phyloP scores from a whole-genome alignment of 2,797 vertebrate genomes.

The Hipposideros larvatus region DNA sequence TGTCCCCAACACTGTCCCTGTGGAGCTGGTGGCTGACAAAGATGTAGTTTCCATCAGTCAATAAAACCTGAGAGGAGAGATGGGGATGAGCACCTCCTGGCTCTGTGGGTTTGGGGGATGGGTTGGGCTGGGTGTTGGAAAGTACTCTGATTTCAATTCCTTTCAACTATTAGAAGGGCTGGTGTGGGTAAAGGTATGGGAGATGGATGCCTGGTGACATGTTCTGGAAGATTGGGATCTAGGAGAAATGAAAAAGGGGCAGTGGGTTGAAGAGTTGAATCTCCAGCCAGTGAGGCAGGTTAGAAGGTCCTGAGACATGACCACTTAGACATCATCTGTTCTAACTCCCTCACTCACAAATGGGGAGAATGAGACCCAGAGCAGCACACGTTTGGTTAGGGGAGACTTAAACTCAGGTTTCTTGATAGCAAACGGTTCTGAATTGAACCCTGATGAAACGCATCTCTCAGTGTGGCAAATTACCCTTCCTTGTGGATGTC shows the following conservation, averaged over 20 bases:
- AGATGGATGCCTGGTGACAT: background rate
- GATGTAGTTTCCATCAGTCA: conserved; percentile 78
- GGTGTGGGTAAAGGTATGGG: background rate
- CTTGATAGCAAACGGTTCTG: conserved; percentile 41
- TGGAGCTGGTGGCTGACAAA: conserved; percentile 73
- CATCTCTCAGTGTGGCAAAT: conserved; percentile 22
- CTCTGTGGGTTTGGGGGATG: conserved; percentile 51
- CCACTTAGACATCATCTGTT: background rate
- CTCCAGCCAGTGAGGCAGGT: background rate
- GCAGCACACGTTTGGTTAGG: conserved; percentile 2
- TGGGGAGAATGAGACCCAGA: conserved; percentile 49
- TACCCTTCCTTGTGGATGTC: background rate
- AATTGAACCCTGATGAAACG: conserved; percentile 56
- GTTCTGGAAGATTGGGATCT: conserved; percentile 32
- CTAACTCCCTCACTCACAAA: conserved; percentile 20
- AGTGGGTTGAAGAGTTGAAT: conserved; percentile 16
- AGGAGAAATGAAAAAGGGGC: conserved; percentile 36
- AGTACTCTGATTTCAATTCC: conserved; percentile 47
- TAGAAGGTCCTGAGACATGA: background rate
- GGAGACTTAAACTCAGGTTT: conserved; percentile 55
- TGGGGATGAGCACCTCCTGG: conserved; percentile 56
- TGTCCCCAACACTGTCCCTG: conserved; percentile 66
- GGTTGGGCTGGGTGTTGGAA: conserved; percentile 2
- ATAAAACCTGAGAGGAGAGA: conserved; percentile 82
- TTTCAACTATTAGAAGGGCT: conserved; percentile 51